phyloP scores from a whole-genome alignment of 2,797 vertebrate species.

The Sebastes nivosus region DNA sequence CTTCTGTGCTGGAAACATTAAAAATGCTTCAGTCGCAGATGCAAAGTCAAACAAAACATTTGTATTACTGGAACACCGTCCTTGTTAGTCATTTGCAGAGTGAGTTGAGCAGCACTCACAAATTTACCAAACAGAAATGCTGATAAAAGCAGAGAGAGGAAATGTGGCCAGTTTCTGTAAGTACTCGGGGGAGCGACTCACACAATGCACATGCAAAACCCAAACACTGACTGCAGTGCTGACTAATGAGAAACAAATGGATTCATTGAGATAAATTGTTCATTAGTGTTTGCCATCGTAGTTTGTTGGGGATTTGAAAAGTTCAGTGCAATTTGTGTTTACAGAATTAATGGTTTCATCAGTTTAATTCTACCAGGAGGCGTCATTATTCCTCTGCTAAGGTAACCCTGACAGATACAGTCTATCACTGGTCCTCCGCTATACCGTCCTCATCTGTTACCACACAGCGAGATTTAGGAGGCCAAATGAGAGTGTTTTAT shows the following conservation, averaged over 20 bases:
- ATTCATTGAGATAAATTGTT: conserved; percentile 83
- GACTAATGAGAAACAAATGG: conserved; percentile 80
- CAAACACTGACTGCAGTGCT: conserved; percentile 64
- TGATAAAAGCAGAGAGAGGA: conserved; percentile 60
- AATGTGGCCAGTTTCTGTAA: conserved; percentile 50
- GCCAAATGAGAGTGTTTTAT: not conserved
- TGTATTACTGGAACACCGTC: conserved; percentile 20
- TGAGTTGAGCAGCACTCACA: conserved; percentile 24
- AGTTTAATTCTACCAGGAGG: conserved; percentile 71
- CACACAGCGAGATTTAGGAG: conserved; percentile 12
- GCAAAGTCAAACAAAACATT: conserved; percentile 43
- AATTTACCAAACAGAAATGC: conserved; percentile 44
- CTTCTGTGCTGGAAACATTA: not conserved
- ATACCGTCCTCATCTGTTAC: conserved; percentile 24
- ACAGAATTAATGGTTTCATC: conserved; percentile 79
- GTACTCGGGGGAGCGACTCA: conserved; percentile 54
- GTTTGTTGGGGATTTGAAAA: conserved; percentile 80
- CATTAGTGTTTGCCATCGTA: conserved; percentile 71
- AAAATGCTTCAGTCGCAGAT: conserved; percentile 12
- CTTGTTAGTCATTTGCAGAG: conserved; percentile 51
- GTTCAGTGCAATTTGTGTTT: conserved; percentile 80
- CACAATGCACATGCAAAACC: conserved; percentile 50
- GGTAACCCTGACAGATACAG: conserved; percentile 58
- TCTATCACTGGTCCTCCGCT: conserved; percentile 42
- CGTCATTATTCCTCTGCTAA: conserved; percentile 66